Evolutionary conservation across 2,113 vertebrate species (phyloP).

Genomic region (Microcebus tavaratra): DNA sequence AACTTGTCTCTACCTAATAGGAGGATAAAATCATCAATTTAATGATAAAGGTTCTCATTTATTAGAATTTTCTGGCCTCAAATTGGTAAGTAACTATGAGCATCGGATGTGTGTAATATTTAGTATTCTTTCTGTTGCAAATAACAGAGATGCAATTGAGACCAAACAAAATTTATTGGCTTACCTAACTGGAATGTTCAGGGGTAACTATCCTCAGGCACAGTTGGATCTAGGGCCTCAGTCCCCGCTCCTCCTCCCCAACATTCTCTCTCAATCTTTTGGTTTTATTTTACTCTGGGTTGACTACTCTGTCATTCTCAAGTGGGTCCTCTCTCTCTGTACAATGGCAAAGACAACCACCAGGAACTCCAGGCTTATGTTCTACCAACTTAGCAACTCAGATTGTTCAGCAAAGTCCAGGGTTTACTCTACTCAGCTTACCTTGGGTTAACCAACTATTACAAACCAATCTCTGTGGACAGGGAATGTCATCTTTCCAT

Average conservation of each 20-base stretch:
- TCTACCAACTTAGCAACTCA: neutral
- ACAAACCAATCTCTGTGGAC: neutral
- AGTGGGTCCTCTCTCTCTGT: neutral
- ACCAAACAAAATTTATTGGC: neutral
- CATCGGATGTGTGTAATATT: neutral
- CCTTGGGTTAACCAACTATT: neutral
- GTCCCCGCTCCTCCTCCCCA: neutral
- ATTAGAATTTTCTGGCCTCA: neutral
- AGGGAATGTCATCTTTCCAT: neutral
- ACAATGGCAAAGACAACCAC: neutral
- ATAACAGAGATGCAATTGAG: slow-evolving; percentile 28
- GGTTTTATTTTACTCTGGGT: neutral
- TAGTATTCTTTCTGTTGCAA: neutral
- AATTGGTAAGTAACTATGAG: neutral
- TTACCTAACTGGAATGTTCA: neutral
- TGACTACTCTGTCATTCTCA: neutral
- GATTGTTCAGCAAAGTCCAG: slow-evolving; percentile 26
- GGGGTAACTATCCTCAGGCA: neutral
- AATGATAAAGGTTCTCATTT: neutral
- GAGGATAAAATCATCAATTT: neutral
- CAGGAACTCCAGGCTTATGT: neutral
- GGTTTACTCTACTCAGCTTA: slow-evolving; percentile 10
- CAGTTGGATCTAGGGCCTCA: neutral
- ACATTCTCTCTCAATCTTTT: neutral
- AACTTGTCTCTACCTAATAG: neutral